Percentiles rank a stretch among this genome's conserved stretches.
Evolutionary conservation across 2,888 invertebrate species (phyloP).

Genomic region (Physocephala rufipes): DNA sequence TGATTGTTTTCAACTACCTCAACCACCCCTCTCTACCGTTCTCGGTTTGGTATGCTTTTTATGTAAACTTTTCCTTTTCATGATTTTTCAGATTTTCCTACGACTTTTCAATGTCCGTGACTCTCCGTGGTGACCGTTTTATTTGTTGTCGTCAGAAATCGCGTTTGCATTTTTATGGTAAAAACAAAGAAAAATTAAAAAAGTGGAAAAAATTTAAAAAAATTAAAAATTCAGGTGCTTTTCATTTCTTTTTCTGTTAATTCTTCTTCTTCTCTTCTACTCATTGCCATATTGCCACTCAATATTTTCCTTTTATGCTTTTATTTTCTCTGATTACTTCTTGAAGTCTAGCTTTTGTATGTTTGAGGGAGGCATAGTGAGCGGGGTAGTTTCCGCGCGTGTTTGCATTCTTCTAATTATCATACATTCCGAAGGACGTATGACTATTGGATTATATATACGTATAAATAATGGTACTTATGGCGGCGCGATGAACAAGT

Average conservation of each 20-base stretch:
- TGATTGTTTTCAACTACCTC: no score
- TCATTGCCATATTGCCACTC: not conserved
- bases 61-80: not conserved
- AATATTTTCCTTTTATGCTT: not conserved
- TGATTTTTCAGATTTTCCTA: not conserved
- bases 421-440: conserved; percentile 1
- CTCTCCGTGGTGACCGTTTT: conserved; percentile 47
- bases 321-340: conserved; percentile 49
- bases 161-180: conserved; percentile 59
- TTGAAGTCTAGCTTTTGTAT: conserved; percentile 34
- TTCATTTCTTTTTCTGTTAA: not conserved
- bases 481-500: no score
- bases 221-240: not conserved
- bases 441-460: no score
- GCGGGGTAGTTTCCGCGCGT: conserved; percentile 36
- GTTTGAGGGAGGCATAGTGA: no score
- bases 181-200: conserved; percentile 56
- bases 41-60: no score
- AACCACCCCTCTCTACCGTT: no score
- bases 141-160: conserved; percentile 44
- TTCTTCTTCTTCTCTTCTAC: not conserved
- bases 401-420: conserved; percentile 41
- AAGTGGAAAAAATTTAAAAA: conserved; percentile 44
- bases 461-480: no score
- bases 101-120: conserved; percentile 20